Conservation (phyloP, 1,140 invertebrate genomes). For the Aphelinus atriplicis region DNA sequence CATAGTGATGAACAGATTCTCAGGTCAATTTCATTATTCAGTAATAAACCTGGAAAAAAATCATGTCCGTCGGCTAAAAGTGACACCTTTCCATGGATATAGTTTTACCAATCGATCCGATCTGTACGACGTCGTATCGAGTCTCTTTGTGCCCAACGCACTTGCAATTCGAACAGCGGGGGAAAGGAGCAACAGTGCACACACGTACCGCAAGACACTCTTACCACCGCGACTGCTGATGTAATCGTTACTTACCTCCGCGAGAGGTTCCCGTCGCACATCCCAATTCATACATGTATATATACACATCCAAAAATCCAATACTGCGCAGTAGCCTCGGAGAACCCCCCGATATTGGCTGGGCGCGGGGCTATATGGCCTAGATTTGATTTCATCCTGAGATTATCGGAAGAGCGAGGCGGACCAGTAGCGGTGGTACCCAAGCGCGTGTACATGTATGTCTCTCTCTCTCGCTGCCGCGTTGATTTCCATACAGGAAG, state of each 20-base stretch:
- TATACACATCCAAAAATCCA: background rate
- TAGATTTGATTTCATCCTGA: constrained; percentile 58
- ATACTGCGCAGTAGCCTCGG: no score
- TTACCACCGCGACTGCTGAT: background rate
- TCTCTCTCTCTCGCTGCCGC: constrained; percentile 39
- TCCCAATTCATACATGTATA: background rate
- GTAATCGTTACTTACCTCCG: constrained; percentile 4
- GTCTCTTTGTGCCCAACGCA: no score
- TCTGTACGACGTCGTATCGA: no score
- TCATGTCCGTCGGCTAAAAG: no score
- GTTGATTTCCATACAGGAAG: constrained; percentile 64
- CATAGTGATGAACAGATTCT: no score
- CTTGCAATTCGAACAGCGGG: no score
- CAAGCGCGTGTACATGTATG: background rate
- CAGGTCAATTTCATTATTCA: no score
- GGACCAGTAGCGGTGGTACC: constrained; percentile 18
- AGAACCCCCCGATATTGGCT: constrained; percentile 27
- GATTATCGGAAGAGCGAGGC: constrained; percentile 49
- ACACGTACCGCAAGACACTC: no score
- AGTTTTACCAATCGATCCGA: no score
- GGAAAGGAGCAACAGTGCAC: no score
- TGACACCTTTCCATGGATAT: no score
- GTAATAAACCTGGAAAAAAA: no score
- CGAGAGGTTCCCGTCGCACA: background rate
- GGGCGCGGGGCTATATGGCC: constrained; percentile 46